These are phyloP conservation scores for Notolepis coatsorum DNA, from an alignment of 2,797 vertebrate genomes.

Conservation along the genomic window DNA sequence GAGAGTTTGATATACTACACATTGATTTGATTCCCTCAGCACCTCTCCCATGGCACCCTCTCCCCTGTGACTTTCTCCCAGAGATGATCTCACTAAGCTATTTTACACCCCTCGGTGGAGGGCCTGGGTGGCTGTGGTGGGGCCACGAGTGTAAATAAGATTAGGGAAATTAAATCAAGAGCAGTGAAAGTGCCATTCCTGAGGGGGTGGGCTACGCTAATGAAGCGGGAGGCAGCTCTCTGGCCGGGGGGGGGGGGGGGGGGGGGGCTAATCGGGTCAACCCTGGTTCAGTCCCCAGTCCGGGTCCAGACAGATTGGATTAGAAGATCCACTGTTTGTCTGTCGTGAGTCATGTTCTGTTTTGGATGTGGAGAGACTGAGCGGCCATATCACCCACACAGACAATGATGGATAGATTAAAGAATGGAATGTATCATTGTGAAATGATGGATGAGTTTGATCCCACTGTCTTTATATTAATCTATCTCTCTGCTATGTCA, in stretches of 20 bases:
- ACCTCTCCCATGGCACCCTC: background rate
- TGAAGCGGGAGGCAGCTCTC: slow-evolving; percentile 50
- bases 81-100: slow-evolving; percentile 19
- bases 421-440: slow-evolving; percentile 25
- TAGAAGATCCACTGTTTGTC: slow-evolving; percentile 42
- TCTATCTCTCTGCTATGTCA: slow-evolving; percentile 1
- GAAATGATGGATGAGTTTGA: slow-evolving; percentile 47
- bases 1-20: slow-evolving; percentile 14
- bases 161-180: slow-evolving; percentile 67
- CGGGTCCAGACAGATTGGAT: slow-evolving; percentile 61
- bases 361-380: slow-evolving; percentile 42
- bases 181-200: slow-evolving; percentile 50
- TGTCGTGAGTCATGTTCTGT: slow-evolving; percentile 46
- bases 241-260: too few relatives aligned
- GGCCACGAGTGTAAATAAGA: slow-evolving; percentile 57
- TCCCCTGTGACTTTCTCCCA: background rate
- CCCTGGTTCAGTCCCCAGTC: slow-evolving; percentile 40
- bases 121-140: slow-evolving; percentile 24
- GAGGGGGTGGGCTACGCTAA: slow-evolving; percentile 41
- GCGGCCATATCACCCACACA: slow-evolving; percentile 13
- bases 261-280: slow-evolving; percentile 62
- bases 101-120: slow-evolving; percentile 21
- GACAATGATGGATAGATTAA: slow-evolving; percentile 46
- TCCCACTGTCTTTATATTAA: too few relatives aligned
- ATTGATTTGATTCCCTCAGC: slow-evolving; percentile 9